Evolutionary conservation across 2,113 vertebrate genomes (phyloP).

Genomic region (Cavia aperea): DNA sequence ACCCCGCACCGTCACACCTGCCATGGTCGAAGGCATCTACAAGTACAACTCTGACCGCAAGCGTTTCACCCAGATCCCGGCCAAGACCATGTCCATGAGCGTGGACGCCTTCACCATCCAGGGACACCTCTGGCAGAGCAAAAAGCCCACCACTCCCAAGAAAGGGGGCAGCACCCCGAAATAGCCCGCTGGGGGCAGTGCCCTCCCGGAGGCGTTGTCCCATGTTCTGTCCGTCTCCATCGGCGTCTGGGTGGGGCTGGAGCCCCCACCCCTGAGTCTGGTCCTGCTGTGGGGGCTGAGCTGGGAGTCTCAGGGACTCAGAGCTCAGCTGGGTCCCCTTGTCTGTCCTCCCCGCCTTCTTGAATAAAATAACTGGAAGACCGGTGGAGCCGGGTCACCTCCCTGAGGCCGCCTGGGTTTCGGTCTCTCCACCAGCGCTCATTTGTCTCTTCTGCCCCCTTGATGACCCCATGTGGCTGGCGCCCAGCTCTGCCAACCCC

Average conservation of each 20-base stretch:
- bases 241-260: conserved; percentile 48
- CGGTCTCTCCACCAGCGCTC: neutral
- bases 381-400: neutral
- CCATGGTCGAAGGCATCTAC: conserved; percentile 91
- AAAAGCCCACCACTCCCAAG: conserved; percentile 88
- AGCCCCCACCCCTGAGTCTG: conserved; percentile 37
- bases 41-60: conserved; percentile 96
- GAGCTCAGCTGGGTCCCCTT: conserved; percentile 59
- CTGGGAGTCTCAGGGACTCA: conserved; percentile 70
- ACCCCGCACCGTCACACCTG: conserved; percentile 78
- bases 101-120: conserved; percentile 94
- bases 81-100: conserved; percentile 95
- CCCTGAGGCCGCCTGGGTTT: neutral
- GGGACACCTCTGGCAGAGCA: conserved; percentile 87
- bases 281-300: conserved; percentile 64
- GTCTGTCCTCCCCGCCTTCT: conserved; percentile 55
- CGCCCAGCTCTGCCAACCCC: neutral
- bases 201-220: neutral
- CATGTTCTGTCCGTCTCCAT: conserved; percentile 15
- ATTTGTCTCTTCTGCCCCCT: neutral
- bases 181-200: conserved; percentile 14
- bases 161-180: conserved; percentile 87
- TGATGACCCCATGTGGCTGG: fast-evolving
- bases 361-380: conserved; percentile 69
- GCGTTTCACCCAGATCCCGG: conserved; percentile 90